A percentile compares a stretch with the other conserved stretches of the same genome.
phyloP scores from a whole-genome alignment of 2,888 invertebrate species.

The Cryptocheilus praepositus region DNA sequence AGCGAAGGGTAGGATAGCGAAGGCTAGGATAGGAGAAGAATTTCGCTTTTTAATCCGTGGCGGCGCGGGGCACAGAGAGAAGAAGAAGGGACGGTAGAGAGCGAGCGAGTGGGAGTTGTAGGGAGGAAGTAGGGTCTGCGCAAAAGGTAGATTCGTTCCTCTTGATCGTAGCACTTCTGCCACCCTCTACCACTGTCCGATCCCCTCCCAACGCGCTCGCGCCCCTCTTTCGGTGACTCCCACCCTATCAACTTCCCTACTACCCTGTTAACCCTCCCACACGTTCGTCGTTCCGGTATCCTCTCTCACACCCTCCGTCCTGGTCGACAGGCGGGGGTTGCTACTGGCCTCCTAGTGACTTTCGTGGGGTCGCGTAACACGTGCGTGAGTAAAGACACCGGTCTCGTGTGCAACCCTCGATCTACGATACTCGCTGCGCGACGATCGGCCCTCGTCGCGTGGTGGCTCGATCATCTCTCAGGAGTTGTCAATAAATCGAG shows the following conservation, averaged over 20 bases:
- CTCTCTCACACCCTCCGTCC: constrained; percentile 41
- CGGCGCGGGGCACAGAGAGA: constrained; percentile 66
- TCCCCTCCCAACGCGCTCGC: constrained; percentile 10
- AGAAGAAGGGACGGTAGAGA: constrained; percentile 47
- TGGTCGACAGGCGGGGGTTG: constrained; percentile 48
- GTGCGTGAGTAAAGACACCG: constrained; percentile 57
- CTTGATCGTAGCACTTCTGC: no score
- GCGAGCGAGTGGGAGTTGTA: constrained; percentile 31
- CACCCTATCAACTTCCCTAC: constrained; percentile 13
- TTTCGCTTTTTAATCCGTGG: constrained; percentile 70
- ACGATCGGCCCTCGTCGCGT: neutral
- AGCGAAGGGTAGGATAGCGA: constrained; percentile 30
- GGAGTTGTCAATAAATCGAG: neutral
- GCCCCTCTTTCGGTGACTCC: constrained; percentile 23
- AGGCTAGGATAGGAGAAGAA: constrained; percentile 50
- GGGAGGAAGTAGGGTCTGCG: constrained; percentile 9
- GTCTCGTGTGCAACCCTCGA: constrained; percentile 27
- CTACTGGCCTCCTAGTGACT: constrained; percentile 61
- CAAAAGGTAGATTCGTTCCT: no score
- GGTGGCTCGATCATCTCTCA: neutral
- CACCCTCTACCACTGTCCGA: no score
- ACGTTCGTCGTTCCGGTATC: constrained; percentile 39
- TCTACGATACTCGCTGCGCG: neutral
- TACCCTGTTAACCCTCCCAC: constrained; percentile 30
- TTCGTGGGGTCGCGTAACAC: constrained; percentile 65